Conservation (phyloP, 1,140 invertebrate species). For the Riptortus pedestris region DNA sequence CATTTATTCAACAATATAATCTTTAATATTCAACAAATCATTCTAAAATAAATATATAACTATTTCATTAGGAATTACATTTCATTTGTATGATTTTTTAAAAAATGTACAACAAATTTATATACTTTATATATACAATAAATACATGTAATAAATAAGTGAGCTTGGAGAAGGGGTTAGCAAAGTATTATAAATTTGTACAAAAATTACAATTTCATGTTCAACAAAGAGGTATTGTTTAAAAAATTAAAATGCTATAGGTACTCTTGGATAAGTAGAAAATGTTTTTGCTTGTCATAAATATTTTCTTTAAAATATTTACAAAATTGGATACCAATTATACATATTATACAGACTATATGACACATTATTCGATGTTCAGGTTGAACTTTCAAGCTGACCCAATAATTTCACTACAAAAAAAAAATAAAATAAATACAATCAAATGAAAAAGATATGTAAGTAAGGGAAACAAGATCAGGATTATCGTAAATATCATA, state of each 20-base stretch:
- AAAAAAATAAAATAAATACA: slow-evolving; percentile 21
- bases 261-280: no score
- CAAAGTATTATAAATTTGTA: no score
- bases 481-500: slow-evolving; percentile 35
- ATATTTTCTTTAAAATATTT: no score
- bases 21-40: neutral
- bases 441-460: slow-evolving; percentile 3
- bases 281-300: no score
- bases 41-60: neutral
- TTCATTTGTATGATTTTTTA: neutral
- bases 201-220: no score
- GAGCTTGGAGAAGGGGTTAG: no score
- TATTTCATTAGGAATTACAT: neutral
- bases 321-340: slow-evolving; percentile 7
- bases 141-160: neutral
- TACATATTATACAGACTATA: neutral
- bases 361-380: slow-evolving; percentile 1
- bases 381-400: slow-evolving; percentile 33
- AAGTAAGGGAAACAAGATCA: slow-evolving; percentile 17
- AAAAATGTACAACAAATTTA: neutral
- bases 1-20: neutral
- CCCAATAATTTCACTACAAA: slow-evolving; percentile 40
- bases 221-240: no score
- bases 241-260: no score
- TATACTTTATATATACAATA: neutral